Evolutionary conservation across 30 jellyfish, hydroid and myxozoan genomes (phyloP).

Genomic region (Haliclystus octoradiatus): DNA sequence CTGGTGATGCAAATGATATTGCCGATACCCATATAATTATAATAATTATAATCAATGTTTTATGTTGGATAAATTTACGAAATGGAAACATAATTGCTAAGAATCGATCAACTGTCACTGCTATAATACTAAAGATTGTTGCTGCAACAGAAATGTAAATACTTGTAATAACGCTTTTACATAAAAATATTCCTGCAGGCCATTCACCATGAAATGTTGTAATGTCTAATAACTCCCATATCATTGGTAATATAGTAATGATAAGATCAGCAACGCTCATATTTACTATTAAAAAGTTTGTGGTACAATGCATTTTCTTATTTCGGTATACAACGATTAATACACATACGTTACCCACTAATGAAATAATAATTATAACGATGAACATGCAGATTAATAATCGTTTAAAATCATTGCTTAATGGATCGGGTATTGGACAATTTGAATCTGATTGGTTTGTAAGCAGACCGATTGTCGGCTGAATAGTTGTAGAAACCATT

Average conservation of each 20-base stretch:
- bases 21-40: slow-evolving; percentile 50
- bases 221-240: slow-evolving; percentile 44
- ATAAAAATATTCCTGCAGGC: slow-evolving; percentile 67
- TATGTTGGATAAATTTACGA: slow-evolving; percentile 22
- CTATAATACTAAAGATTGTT: slow-evolving; percentile 39
- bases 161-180: slow-evolving; percentile 33
- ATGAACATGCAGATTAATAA: slow-evolving; percentile 14
- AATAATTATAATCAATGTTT: slow-evolving; percentile 12
- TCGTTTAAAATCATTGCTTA: background rate
- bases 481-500: too few relatives aligned
- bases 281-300: slow-evolving; percentile 55
- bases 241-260: slow-evolving; percentile 51
- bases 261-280: slow-evolving; percentile 63
- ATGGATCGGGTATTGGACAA: background rate
- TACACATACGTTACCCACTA: slow-evolving; percentile 45
- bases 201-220: slow-evolving; percentile 34
- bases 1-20: slow-evolving; percentile 59
- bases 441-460: background rate
- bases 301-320: slow-evolving; percentile 54
- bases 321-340: slow-evolving; percentile 26
- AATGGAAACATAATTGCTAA: slow-evolving; percentile 56
- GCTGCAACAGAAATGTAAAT: slow-evolving; percentile 66
- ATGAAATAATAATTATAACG: slow-evolving; percentile 22
- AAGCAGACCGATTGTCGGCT: background rate
- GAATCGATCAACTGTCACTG: slow-evolving; percentile 63